phyloP scores from a whole-genome alignment of 2,113 vertebrate species.

The Stigmatopora nigra region DNA sequence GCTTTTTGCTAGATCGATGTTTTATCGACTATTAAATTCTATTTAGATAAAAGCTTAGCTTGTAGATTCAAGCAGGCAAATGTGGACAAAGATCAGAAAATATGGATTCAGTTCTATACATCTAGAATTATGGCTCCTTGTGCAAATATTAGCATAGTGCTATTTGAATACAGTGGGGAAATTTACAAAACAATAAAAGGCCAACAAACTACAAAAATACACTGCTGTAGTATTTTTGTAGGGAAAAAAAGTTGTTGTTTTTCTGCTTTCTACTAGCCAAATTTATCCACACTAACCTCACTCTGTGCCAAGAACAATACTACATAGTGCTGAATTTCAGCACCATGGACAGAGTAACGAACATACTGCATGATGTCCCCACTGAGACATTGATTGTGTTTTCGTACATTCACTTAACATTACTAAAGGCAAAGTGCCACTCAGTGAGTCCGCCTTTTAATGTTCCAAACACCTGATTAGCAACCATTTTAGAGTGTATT shows the following conservation, averaged over 20 bases:
- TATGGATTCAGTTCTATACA: not conserved
- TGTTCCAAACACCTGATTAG: too few species aligned
- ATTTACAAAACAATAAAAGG: not conserved
- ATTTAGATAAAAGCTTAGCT: not conserved
- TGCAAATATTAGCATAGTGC: too few species aligned
- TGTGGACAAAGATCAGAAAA: not conserved
- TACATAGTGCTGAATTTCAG: not conserved
- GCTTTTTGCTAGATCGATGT: slow-evolving; percentile 1
- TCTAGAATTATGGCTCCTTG: not conserved
- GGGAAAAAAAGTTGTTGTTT: not conserved
- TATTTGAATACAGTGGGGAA: too few species aligned
- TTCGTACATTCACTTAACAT: too few species aligned
- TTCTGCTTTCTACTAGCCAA: not conserved
- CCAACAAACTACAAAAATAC: not conserved
- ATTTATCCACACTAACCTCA: not conserved
- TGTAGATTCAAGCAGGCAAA: slow-evolving; percentile 1
- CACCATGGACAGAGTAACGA: slow-evolving; percentile 21
- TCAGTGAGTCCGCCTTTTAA: too few species aligned
- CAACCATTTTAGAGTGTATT: too few species aligned
- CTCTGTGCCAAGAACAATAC: not conserved
- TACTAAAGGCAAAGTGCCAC: too few species aligned
- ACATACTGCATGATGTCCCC: not conserved
- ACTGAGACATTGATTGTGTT: not conserved
- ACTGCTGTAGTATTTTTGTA: not conserved
- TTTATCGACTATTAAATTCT: not conserved